A percentile compares a stretch with the other conserved stretches of the same genome.
Conservation (phyloP, 2,888 invertebrate species). For the Latrodectus elegans region DNA sequence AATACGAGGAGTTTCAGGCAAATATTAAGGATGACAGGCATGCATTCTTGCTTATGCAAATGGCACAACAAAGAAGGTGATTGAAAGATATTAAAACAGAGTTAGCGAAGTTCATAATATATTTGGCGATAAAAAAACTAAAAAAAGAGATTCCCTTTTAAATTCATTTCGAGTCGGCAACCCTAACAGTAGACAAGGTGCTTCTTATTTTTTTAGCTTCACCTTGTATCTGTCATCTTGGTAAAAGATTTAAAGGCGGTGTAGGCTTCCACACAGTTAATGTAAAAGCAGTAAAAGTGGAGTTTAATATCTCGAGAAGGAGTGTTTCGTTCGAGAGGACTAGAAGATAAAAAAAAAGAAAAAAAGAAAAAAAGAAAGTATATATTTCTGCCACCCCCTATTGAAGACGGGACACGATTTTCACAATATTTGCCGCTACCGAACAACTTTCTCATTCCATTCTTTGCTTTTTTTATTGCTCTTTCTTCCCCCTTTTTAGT, state of each 20-base stretch:
- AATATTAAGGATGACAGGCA: no score
- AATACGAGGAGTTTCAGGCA: no score
- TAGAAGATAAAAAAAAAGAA: no score
- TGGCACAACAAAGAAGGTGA: no score
- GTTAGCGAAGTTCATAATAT: no score
- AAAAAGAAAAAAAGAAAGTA: no score
- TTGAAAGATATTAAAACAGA: no score
- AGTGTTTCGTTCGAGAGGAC: slow-evolving; percentile 21
- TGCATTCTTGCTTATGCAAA: no score
- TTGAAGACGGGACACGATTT: neutral
- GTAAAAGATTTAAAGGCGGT: slow-evolving; percentile 48
- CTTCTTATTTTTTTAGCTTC: slow-evolving; percentile 6
- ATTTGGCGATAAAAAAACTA: no score
- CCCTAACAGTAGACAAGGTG: slow-evolving; percentile 3
- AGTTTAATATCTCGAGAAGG: slow-evolving; percentile 49
- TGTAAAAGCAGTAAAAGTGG: slow-evolving; percentile 49
- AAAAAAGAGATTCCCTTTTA: no score
- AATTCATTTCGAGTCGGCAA: no score
- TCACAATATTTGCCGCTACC: neutral
- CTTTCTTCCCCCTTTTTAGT: no score
- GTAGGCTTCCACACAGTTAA: slow-evolving; percentile 49
- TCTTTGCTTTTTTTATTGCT: neutral
- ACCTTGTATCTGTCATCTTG: slow-evolving; percentile 49
- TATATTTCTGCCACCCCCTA: neutral
- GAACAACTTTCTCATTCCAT: neutral